Conservation (phyloP, 2,113 vertebrate species). For the Pampusana beccarii region DNA sequence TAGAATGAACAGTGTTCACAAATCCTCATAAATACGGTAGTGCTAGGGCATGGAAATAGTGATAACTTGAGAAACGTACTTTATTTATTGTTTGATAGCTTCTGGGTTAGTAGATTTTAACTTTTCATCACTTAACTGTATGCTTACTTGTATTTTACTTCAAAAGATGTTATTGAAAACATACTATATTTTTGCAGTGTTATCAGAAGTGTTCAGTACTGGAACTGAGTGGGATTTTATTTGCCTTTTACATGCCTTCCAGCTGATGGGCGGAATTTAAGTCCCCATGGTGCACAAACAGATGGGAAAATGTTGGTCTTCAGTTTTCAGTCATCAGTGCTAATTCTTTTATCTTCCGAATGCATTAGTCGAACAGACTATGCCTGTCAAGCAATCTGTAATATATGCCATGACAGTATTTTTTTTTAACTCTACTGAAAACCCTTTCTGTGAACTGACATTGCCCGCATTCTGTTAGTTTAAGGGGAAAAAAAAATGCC, state of each 20-base stretch:
- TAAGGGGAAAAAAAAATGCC: not conserved
- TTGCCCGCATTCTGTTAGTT: not conserved
- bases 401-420: not conserved
- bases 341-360: slow-evolving; percentile 78
- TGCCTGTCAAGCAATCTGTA: not conserved
- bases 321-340: slow-evolving; percentile 16
- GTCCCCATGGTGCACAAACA: slow-evolving; percentile 6
- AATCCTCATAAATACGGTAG: not conserved
- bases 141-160: not conserved
- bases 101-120: not conserved
- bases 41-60: not conserved
- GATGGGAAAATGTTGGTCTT: slow-evolving; percentile 1
- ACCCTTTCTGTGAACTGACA: not conserved
- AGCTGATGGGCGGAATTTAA: not conserved
- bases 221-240: not conserved
- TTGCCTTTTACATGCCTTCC: slow-evolving; percentile 10
- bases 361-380: slow-evolving; percentile 43
- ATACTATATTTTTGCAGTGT: not conserved
- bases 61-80: not conserved
- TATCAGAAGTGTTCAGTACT: not conserved
- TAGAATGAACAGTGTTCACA: not conserved
- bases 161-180: not conserved
- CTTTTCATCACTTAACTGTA: not conserved
- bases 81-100: not conserved
- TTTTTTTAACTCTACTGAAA: not conserved